Evolutionary conservation across 2,888 invertebrate species (phyloP).

Genomic region (Alitta virens): DNA sequence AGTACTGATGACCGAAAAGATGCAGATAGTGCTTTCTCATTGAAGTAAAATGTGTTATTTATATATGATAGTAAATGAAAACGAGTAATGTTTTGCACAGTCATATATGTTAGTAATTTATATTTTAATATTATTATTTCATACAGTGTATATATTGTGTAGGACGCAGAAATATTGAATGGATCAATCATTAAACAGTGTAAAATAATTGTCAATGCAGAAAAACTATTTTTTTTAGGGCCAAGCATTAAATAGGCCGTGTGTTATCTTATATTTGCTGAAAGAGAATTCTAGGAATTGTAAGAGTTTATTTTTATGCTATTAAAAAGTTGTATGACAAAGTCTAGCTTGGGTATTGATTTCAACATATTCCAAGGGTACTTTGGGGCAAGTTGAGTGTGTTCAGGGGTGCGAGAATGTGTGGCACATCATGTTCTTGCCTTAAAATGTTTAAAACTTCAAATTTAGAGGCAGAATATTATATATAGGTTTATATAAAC

Average conservation of each 20-base stretch:
- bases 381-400: no score
- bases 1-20: conserved; percentile 27
- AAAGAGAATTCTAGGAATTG: conserved; percentile 39
- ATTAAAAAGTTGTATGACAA: conserved; percentile 33
- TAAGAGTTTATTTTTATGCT: conserved; percentile 50
- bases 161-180: conserved; percentile 25
- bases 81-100: neutral
- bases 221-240: conserved; percentile 40
- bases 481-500: conserved; percentile 1
- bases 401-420: no score
- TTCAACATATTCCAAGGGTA: no score
- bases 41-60: neutral
- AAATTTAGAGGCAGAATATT: no score
- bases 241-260: conserved; percentile 29
- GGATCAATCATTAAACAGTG: conserved; percentile 20
- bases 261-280: conserved; percentile 41
- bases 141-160: conserved; percentile 31
- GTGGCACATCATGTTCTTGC: no score
- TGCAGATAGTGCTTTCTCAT: conserved; percentile 28
- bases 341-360: neutral
- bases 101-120: conserved; percentile 33
- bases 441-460: no score
- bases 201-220: conserved; percentile 25
- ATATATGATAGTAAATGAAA: no score
- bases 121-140: conserved; percentile 41